A percentile compares a stretch with the other conserved stretches of the same genome.
These are phyloP conservation scores for Scaptodrosophila lebanonensis DNA, from an alignment of 1,140 invertebrate genomes.

Conservation along the genomic window DNA sequence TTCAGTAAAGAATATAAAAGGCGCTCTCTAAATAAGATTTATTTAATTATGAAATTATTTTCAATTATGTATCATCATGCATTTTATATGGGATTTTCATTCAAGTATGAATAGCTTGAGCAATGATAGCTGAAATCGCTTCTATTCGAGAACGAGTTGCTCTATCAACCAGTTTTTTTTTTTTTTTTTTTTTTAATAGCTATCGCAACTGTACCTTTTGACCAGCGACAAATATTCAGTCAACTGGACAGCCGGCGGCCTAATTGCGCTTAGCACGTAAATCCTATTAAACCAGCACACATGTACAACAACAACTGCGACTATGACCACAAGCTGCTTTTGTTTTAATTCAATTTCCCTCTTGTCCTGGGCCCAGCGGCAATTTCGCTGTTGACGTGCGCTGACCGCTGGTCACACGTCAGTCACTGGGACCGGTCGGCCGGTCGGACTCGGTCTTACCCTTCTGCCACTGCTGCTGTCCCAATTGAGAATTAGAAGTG, in stretches of 20 bases:
- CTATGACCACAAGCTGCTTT: slow-evolving; percentile 36
- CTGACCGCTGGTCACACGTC: slow-evolving; percentile 69
- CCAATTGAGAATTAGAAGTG: too few relatives aligned
- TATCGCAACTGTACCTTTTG: background rate
- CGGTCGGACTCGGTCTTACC: slow-evolving; percentile 50
- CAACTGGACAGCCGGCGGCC: background rate
- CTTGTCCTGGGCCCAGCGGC: slow-evolving; percentile 5
- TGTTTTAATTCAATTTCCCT: slow-evolving; percentile 67
- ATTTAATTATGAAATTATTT: too few relatives aligned
- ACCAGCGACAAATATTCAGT: too few relatives aligned
- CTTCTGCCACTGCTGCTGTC: too few relatives aligned
- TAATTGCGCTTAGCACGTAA: slow-evolving; percentile 58
- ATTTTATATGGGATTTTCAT: too few relatives aligned
- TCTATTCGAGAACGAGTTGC: too few relatives aligned
- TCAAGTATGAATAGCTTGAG: too few relatives aligned
- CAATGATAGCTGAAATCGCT: too few relatives aligned
- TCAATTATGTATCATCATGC: too few relatives aligned
- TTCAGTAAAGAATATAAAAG: too few relatives aligned
- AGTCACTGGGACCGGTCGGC: slow-evolving; percentile 37
- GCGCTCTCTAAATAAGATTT: too few relatives aligned
- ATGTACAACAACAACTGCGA: slow-evolving; percentile 31
- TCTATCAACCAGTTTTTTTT: slow-evolving; percentile 11
- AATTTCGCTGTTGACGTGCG: slow-evolving; percentile 13
- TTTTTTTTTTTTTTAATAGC: background rate
- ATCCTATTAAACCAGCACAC: slow-evolving; percentile 59